A percentile compares a stretch with the other conserved stretches of the same genome.
Conservation (phyloP, 2,888 invertebrate genomes). For the Synergus japonicus region DNA sequence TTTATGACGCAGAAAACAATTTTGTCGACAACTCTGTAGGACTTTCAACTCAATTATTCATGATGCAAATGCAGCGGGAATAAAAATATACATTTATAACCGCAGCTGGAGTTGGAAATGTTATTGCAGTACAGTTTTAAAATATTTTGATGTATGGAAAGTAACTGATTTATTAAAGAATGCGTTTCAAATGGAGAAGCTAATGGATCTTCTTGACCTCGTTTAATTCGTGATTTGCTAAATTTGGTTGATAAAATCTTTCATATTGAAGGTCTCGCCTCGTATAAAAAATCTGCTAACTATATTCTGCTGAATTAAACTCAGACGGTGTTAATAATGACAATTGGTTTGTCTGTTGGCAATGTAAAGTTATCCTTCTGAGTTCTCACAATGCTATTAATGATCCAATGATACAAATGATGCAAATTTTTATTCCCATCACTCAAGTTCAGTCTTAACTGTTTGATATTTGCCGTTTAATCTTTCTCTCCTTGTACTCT, state of each 20-base stretch:
- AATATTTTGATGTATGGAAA: neutral
- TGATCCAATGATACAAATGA: conserved; percentile 2
- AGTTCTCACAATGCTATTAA: conserved; percentile 24
- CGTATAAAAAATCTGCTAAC: conserved; percentile 2
- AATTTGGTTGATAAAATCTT: conserved; percentile 21
- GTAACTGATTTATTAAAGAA: neutral
- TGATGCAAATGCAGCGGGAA: neutral
- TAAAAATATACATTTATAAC: neutral
- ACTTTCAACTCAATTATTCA: conserved; percentile 23
- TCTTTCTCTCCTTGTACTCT: neutral
- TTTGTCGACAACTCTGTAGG: neutral
- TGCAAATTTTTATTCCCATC: conserved; percentile 20
- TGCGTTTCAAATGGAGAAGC: neutral
- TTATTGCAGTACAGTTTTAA: neutral
- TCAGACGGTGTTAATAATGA: conserved; percentile 18
- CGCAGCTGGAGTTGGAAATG: neutral
- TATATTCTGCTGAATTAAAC: conserved; percentile 4
- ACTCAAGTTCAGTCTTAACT: conserved; percentile 13
- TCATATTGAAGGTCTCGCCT: conserved; percentile 15
- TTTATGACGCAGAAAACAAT: neutral
- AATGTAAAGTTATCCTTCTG: conserved; percentile 19
- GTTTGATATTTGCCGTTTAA: neutral
- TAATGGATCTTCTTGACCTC: neutral
- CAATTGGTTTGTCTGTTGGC: conserved; percentile 7
- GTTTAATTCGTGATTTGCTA: neutral